Percentiles rank a stretch among this genome's conserved stretches.
Evolutionary conservation across 2,113 vertebrate species (phyloP).

Genomic region (Podarcis raffonei): DNA sequence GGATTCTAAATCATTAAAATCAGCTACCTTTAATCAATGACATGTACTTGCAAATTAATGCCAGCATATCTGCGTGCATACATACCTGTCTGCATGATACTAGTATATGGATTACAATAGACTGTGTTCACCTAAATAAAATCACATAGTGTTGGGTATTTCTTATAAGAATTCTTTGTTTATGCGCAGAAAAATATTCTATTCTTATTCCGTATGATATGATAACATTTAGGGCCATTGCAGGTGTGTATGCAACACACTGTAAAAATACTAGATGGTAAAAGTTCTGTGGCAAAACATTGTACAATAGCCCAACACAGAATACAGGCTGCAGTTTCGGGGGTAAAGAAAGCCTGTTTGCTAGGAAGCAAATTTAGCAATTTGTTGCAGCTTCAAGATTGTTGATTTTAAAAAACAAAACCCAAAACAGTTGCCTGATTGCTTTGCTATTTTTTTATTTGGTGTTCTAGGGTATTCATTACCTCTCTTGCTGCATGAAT

Average conservation of each 20-base stretch:
- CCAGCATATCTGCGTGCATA: no score
- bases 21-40: neutral
- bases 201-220: no score
- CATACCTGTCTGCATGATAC: no score
- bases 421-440: neutral
- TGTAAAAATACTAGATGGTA: neutral
- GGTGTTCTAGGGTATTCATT: neutral
- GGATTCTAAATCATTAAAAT: neutral
- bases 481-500: slow-evolving; percentile 12
- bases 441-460: neutral
- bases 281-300: neutral
- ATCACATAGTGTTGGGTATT: neutral
- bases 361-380: neutral
- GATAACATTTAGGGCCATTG: no score
- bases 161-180: no score
- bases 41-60: neutral
- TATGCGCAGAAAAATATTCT: no score
- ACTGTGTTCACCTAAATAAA: neutral
- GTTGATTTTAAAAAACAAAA: neutral
- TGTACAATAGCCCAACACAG: neutral
- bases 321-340: neutral
- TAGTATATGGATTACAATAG: no score
- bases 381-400: neutral
- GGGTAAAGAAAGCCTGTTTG: neutral
- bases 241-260: neutral